Percentiles rank a stretch among this genome's conserved stretches.
These are phyloP conservation scores for Tipula unca DNA, from an alignment of 2,888 invertebrate genomes.

Conservation along the genomic window DNA sequence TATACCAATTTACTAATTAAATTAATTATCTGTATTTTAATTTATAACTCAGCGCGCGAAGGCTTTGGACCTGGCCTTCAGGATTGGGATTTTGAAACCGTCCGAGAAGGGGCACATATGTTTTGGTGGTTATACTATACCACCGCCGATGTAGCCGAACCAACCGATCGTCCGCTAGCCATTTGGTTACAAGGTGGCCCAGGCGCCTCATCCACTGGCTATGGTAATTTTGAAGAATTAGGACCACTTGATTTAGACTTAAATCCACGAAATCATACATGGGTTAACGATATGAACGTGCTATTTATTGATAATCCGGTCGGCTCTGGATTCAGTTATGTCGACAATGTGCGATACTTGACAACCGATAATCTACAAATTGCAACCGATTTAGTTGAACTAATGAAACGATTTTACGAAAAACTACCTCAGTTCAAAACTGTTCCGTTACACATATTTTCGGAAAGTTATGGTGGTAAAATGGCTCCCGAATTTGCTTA, in stretches of 20 bases:
- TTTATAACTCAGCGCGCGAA: not conserved
- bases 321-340: conserved; percentile 80
- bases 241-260: conserved; percentile 64
- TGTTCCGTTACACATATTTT: conserved; percentile 74
- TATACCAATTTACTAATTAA: not conserved
- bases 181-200: conserved; percentile 89
- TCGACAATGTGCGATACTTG: conserved; percentile 45
- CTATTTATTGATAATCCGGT: conserved; percentile 87
- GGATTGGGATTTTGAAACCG: conserved; percentile 65
- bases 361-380: conserved; percentile 54
- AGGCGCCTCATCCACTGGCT: conserved; percentile 67
- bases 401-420: conserved; percentile 61
- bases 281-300: conserved; percentile 73
- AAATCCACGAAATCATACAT: conserved; percentile 61
- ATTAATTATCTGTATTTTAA: not conserved
- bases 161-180: conserved; percentile 63
- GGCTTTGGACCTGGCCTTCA: conserved; percentile 57
- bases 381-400: conserved; percentile 64
- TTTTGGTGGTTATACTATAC: conserved; percentile 84
- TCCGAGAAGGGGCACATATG: conserved; percentile 67
- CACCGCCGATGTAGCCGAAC: conserved; percentile 49
- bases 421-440: conserved; percentile 59
- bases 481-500: conserved; percentile 80
- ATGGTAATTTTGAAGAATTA: conserved; percentile 80
- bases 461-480: conserved; percentile 89